Conservation (phyloP, 2,888 invertebrate species). For the Acleris laterana region DNA sequence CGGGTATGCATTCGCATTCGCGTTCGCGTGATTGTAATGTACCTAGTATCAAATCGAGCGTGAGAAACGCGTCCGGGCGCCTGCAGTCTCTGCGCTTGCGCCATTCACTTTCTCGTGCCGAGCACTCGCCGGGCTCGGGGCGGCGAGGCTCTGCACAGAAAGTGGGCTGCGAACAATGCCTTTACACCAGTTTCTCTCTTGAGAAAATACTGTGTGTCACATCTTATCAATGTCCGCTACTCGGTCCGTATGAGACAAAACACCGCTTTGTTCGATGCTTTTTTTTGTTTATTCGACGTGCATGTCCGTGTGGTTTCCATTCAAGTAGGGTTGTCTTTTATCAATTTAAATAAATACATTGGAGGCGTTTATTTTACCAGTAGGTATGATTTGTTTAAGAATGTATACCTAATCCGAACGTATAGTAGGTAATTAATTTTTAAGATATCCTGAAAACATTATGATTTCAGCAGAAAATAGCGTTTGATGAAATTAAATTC, state of each 20-base stretch:
- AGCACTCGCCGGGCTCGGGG: conserved; percentile 49
- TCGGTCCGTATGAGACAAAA: conserved; percentile 32
- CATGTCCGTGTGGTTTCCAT: not conserved
- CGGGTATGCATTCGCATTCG: conserved; percentile 51
- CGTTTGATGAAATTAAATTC: too few species aligned
- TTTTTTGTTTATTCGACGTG: conserved; percentile 24
- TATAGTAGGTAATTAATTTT: too few species aligned
- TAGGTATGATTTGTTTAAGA: too few species aligned
- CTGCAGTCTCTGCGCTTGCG: conserved; percentile 60
- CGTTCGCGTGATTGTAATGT: conserved; percentile 67
- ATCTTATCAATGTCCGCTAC: conserved; percentile 52
- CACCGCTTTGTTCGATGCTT: conserved; percentile 22
- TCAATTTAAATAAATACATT: not conserved
- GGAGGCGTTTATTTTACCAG: too few species aligned
- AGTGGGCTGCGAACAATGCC: conserved; percentile 80
- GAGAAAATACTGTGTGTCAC: conserved; percentile 55
- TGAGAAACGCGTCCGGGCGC: conserved; percentile 69
- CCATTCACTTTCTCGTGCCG: conserved; percentile 80
- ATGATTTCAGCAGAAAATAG: too few species aligned
- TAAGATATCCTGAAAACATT: too few species aligned
- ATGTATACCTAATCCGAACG: too few species aligned
- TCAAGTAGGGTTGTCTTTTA: conserved; percentile 8
- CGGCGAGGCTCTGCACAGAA: conserved; percentile 56
- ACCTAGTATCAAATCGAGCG: conserved; percentile 69
- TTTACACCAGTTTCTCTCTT: conserved; percentile 73